Evolutionary conservation across 2,888 invertebrate species (phyloP), one percentile per base, ranked within the genome.

Genomic region (Agriotes lineatus): DNA sequence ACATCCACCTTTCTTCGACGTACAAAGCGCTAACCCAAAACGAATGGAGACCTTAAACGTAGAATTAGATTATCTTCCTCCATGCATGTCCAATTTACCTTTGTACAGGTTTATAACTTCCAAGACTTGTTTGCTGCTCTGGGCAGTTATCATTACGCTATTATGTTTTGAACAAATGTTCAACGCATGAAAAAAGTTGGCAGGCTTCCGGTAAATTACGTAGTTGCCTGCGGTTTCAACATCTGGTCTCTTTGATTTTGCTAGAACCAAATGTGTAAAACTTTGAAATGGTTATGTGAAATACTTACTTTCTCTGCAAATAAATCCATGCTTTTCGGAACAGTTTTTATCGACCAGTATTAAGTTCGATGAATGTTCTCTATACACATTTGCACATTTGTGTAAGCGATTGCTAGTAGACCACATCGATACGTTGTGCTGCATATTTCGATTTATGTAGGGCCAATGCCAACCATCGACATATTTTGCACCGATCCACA

Each of bases 401-500:
- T 52, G n/a, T 16, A 25, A 16, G 1, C 52, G 30, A 6, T 30
- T 14, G 14, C 10, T 2, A 1, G 52, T 52, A 10, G 52, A n/a
- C 52, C 52, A 52, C 3, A 35, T 14, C 1, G 52, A 52, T 2
- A 1, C 14, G 14, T 35, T 52, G 9, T 5, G 2, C 3, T 30
- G 25, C 9, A 52, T 6, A 5, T 7, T 14, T 1, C 18, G 9
- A n/a, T 52, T 16, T 9, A 52, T 35, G n/a, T 52, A 35, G 3
- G 30, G 16, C 52, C 52, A 52, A 30, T 7, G 25, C 52, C 52
- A 52, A 1, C 10, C 7, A 18, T 52, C 12, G 5, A 9, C 3
- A 30, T 52, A 30, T 18, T 18, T 30, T 16, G 33, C 52, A 14
- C 52, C 52, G 14, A 52, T 52, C 52, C 52, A 52, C 10, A 52